Conservation (phyloP, 2,113 vertebrate species). For the Pedionomus torquatus region DNA sequence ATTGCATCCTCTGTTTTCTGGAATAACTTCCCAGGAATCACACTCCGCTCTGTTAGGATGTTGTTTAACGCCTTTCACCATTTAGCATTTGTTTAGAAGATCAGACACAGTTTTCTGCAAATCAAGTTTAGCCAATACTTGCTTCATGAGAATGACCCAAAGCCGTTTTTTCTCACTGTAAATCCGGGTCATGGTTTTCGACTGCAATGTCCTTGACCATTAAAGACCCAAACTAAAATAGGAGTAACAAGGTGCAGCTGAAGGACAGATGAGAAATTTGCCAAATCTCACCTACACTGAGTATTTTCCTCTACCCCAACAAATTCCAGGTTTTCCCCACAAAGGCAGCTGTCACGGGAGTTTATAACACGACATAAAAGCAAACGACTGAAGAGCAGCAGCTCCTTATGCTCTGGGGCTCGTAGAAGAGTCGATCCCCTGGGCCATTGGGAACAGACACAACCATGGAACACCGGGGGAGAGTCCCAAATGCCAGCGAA, state of each 20-base stretch:
- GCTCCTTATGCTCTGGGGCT: neutral
- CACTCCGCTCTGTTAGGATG: neutral
- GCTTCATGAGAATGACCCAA: neutral
- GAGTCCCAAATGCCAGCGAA: neutral
- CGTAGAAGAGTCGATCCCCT: neutral
- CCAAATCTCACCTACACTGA: neutral
- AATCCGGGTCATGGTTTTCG: neutral
- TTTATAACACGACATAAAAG: neutral
- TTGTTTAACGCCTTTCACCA: neutral
- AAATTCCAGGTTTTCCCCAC: neutral
- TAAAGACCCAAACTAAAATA: neutral
- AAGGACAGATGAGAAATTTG: neutral
- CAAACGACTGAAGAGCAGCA: neutral
- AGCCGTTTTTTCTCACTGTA: neutral
- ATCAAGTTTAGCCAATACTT: neutral
- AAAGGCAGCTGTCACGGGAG: neutral
- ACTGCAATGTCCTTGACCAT: neutral
- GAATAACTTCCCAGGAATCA: neutral
- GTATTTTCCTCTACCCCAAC: neutral
- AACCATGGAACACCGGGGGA: accelerated
- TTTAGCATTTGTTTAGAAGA: neutral
- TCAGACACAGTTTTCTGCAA: neutral
- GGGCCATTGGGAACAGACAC: neutral
- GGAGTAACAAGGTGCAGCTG: neutral
- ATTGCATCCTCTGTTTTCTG: neutral